Base-by-base conservation (phyloP, 2,888 invertebrate genomes). In the Philopedon plagiatum region DNA sequence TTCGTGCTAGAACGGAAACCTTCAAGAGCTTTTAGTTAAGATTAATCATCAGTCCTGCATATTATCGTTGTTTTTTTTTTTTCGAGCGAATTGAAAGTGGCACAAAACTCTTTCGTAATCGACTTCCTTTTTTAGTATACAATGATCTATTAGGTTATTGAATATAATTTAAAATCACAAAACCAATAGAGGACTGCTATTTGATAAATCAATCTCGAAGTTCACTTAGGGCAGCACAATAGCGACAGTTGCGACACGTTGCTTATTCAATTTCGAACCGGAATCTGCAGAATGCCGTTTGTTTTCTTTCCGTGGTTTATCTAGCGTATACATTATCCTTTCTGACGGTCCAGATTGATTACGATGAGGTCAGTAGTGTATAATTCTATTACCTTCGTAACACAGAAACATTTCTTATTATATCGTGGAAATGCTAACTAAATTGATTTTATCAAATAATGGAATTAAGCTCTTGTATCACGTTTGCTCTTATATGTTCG, bases 131-230 rank as follows among this genome's bases (percentile, higher is more conserved):
- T n/a, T n/a, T n/a, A n/a, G n/a, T n/a, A n/a, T n/a, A n/a, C n/a
- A n/a, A n/a, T n/a, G n/a, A n/a, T n/a, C n/a, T n/a, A n/a, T n/a
- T n/a, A n/a, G n/a, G n/a, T n/a, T n/a, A n/a, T n/a, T n/a, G n/a
- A n/a, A n/a, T n/a, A n/a, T n/a, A n/a, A n/a, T n/a, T n/a, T 80
- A 82, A 82, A 82, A 81, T 82, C 82, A 81, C 80, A 78, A 78
- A 81, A 81, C 80, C 81, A 82, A 83, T 83, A 83, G 82, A 81
- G 81, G 82, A 84, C 80, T 83, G 82, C 82, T 81, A 80, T 82
- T 81, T 82, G 82, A 82, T 82, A 82, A 83, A 83, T 82, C 82
- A 82, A 82, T 82, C 77, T 75, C 71, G 71, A 77, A 77, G 80
- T 79, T 77, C 78, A 78, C 78, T 80, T 81, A 79, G 79, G 57